These are phyloP conservation scores for Casuarius casuarius DNA, from an alignment of 2,113 vertebrate species.

Conservation along the genomic window DNA sequence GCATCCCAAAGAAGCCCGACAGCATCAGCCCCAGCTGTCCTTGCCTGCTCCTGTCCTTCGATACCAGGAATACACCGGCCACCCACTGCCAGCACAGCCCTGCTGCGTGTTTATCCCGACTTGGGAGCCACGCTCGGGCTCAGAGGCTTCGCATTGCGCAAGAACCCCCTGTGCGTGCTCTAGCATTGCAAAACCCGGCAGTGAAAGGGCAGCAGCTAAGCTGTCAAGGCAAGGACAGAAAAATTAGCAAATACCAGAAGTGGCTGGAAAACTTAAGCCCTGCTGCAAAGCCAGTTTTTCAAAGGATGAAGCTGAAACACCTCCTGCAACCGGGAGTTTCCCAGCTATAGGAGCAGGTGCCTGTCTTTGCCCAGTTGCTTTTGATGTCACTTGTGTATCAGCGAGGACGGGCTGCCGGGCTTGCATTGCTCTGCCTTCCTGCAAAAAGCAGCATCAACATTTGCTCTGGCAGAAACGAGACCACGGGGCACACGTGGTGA, in stretches of 20 bases:
- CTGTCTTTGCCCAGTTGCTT: too few relatives aligned
- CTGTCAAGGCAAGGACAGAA: background rate
- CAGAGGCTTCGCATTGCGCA: background rate
- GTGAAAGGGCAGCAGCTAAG: background rate
- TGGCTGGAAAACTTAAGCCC: background rate
- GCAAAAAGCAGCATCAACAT: background rate
- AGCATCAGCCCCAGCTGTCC: background rate
- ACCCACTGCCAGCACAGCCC: too few relatives aligned
- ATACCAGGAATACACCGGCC: too few relatives aligned
- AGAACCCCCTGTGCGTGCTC: background rate
- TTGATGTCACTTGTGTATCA: background rate
- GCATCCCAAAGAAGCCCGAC: too few relatives aligned
- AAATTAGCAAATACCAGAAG: background rate
- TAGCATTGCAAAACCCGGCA: background rate
- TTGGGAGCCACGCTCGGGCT: background rate
- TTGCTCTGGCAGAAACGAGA: background rate
- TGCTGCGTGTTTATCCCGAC: background rate
- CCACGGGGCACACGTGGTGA: too few relatives aligned
- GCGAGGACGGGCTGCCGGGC: too few relatives aligned
- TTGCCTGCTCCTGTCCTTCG: background rate
- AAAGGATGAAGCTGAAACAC: background rate
- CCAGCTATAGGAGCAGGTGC: too few relatives aligned
- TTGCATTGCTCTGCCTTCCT: background rate
- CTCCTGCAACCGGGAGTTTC: background rate
- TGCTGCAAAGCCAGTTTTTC: background rate